phyloP scores from a whole-genome alignment of 2,888 invertebrate genomes.

The Cheilosia variabilis region DNA sequence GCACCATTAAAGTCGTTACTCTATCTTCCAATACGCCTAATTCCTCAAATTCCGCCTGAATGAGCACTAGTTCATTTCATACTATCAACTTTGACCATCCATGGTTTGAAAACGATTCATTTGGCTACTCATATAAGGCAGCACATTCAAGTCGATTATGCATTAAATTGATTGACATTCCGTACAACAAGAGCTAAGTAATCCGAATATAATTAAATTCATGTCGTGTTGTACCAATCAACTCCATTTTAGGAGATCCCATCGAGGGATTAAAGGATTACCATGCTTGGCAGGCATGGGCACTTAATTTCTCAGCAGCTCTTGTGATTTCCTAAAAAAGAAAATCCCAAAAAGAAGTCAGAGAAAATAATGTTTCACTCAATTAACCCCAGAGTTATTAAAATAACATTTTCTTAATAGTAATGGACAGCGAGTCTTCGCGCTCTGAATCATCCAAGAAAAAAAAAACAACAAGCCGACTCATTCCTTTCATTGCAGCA shows the following conservation, averaged over 20 bases:
- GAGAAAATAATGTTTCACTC: conserved; percentile 59
- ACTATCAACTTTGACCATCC: neutral
- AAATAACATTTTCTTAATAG: conserved; percentile 15
- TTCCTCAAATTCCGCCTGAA: conserved; percentile 11
- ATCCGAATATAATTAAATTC: conserved; percentile 62
- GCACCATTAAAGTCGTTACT: neutral
- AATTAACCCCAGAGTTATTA: conserved; percentile 65
- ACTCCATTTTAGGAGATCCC: conserved; percentile 26
- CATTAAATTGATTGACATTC: conserved; percentile 41
- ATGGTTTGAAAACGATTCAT: conserved; percentile 1
- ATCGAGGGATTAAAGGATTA: conserved; percentile 57
- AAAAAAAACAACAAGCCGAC: conserved; percentile 10
- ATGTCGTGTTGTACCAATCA: conserved; percentile 11
- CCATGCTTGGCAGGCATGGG: conserved; percentile 4
- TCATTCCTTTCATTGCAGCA: conserved; percentile 19
- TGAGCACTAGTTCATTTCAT: neutral
- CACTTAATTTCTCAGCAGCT: conserved; percentile 27
- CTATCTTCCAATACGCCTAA: neutral
- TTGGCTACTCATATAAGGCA: neutral
- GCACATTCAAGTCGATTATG: conserved; percentile 24
- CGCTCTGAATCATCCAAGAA: conserved; percentile 56
- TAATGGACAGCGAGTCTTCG: conserved; percentile 55
- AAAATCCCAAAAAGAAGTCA: conserved; percentile 12
- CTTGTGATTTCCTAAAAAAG: conserved; percentile 16
- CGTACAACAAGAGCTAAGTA: conserved; percentile 35